Evolutionary conservation across 2,888 invertebrate species (phyloP).

Genomic region (Gonocerus acuteangulatus): DNA sequence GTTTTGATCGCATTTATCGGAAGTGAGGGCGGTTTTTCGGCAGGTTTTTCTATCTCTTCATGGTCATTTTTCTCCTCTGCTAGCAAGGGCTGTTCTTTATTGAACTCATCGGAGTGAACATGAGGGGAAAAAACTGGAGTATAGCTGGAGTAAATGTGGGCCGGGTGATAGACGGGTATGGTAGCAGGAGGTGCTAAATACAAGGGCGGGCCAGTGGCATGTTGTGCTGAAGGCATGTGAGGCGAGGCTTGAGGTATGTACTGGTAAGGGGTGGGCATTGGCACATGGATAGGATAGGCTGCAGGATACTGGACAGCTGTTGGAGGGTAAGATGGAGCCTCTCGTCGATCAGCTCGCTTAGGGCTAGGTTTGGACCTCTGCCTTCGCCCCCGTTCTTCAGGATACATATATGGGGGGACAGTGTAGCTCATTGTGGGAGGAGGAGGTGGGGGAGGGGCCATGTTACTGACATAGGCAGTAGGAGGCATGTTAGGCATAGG

Average conservation of each 20-base stretch:
- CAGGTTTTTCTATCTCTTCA: conserved; percentile 21
- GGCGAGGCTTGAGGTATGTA: conserved; percentile 5
- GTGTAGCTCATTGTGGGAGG: neutral
- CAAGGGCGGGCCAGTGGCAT: conserved; percentile 29
- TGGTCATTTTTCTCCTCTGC: conserved; percentile 10
- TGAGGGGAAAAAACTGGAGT: conserved; percentile 28
- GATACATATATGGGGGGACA: conserved; percentile 25
- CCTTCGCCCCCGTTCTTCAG: conserved; percentile 20
- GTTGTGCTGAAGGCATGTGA: conserved; percentile 28
- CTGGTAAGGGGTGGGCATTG: conserved; percentile 18
- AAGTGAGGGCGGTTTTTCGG: conserved; percentile 20
- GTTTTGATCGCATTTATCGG: conserved; percentile 28
- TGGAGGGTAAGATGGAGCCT: neutral
- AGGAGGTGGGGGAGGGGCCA: conserved; percentile 23
- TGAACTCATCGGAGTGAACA: conserved; percentile 16
- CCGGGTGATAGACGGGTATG: conserved; percentile 11
- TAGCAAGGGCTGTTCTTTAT: conserved; percentile 1
- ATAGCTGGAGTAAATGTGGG: conserved; percentile 20
- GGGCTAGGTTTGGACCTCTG: conserved; percentile 30
- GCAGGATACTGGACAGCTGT: neutral
- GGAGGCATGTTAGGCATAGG: conserved; percentile 24
- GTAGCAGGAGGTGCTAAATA: conserved; percentile 13
- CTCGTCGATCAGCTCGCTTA: conserved; percentile 17
- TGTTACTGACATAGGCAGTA: conserved; percentile 19
- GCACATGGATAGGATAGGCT: conserved; percentile 12